Evolutionary conservation across 2,797 vertebrate species (phyloP).

Genomic region (Arctocebus calabarensis): DNA sequence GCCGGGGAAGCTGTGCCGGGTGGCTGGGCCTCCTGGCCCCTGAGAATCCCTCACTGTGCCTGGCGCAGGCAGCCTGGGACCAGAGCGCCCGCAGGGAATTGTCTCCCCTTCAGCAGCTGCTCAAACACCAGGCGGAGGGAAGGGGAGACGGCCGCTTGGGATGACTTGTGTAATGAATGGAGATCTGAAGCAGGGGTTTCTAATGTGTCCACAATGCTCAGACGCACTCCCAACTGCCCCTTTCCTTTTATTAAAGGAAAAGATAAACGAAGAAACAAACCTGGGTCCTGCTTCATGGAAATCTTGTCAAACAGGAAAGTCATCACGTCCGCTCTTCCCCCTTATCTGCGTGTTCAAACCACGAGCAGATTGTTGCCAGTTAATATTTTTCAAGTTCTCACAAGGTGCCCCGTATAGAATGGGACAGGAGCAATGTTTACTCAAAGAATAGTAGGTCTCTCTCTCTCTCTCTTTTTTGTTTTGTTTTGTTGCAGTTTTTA

Average conservation of each 20-base stretch:
- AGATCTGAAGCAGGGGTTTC: not conserved
- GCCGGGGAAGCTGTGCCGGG: not conserved
- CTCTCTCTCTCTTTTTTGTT: not conserved
- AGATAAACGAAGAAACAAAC: slow-evolving; percentile 23
- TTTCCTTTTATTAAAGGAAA: not conserved
- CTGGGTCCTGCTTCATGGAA: not conserved
- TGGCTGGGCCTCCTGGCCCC: not conserved
- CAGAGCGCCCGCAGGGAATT: not conserved
- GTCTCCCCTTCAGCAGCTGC: slow-evolving; percentile 14
- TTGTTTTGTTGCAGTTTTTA: not conserved
- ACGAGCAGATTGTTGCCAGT: not conserved
- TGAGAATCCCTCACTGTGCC: not conserved
- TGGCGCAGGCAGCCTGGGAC: not conserved
- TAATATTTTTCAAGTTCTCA: not conserved
- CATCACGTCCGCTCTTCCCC: not conserved
- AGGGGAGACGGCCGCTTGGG: not conserved
- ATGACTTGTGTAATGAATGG: slow-evolving; percentile 44
- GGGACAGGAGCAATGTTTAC: not conserved
- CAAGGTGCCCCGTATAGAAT: not conserved
- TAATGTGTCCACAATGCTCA: not conserved
- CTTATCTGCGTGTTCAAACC: not conserved
- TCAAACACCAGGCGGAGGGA: not conserved
- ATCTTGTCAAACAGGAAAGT: not conserved
- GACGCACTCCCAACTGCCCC: not conserved
- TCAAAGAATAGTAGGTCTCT: not conserved